Evolutionary conservation across 2,113 vertebrate genomes (phyloP).

Genomic region (Nanorana parkeri): DNA sequence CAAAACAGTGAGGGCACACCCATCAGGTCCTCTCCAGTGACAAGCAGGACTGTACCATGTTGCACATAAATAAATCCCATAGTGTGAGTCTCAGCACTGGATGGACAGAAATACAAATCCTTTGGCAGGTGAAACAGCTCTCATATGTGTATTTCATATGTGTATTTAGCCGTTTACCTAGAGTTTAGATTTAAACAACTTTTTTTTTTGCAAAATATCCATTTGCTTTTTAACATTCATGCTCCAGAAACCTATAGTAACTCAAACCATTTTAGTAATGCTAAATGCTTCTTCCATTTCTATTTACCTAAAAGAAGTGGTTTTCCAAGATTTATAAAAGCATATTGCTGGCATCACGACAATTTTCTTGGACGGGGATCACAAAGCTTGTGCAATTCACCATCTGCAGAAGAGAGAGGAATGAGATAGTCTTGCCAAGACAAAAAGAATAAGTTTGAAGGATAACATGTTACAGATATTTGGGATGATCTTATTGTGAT

Average conservation of each 20-base stretch:
- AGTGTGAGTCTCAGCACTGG: too few species aligned
- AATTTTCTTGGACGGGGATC: constrained; percentile 5
- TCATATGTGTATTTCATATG: too few species aligned
- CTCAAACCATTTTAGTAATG: neutral
- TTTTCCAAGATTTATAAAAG: neutral
- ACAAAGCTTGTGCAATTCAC: neutral
- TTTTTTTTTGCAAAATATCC: too few species aligned
- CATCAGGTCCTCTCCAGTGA: too few species aligned
- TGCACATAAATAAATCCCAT: too few species aligned
- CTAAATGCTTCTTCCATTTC: neutral
- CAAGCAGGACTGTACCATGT: too few species aligned
- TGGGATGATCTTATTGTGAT: constrained; percentile 13
- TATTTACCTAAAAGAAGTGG: neutral
- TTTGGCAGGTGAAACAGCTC: too few species aligned
- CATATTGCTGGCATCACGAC: neutral
- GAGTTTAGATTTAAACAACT: too few species aligned
- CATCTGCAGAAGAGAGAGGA: constrained; percentile 12
- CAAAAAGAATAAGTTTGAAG: neutral
- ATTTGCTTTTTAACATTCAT: too few species aligned
- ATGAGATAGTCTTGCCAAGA: constrained; percentile 16
- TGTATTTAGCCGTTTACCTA: too few species aligned
- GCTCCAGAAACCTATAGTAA: neutral
- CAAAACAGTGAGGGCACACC: too few species aligned
- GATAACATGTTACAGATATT: constrained; percentile 22
- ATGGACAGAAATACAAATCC: too few species aligned